phyloP scores from a whole-genome alignment of 1,140 invertebrate genomes.

The Pissodes strobi region DNA sequence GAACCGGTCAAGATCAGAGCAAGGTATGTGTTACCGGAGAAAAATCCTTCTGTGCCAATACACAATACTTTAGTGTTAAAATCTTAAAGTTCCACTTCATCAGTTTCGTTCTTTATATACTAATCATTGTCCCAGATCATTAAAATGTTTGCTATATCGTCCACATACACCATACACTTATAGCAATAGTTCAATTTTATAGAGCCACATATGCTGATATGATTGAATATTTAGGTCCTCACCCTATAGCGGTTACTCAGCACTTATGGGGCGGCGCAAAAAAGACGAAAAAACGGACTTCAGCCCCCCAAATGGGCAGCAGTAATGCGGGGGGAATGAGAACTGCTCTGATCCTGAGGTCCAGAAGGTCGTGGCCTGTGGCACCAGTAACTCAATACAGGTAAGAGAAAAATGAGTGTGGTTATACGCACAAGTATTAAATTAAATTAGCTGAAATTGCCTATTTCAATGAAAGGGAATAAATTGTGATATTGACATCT shows the following conservation, averaged over 20 bases:
- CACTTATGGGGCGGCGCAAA: slow-evolving; percentile 60
- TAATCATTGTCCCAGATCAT: no score
- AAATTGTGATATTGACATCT: no score
- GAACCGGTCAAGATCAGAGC: slow-evolving; percentile 66
- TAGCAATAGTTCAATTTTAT: no score
- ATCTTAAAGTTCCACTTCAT: no score
- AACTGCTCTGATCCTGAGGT: slow-evolving; percentile 66
- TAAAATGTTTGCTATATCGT: no score
- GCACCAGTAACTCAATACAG: slow-evolving; percentile 67
- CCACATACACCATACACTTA: no score
- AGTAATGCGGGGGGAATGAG: slow-evolving; percentile 60
- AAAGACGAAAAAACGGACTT: slow-evolving; percentile 64
- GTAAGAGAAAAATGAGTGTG: slow-evolving; percentile 53
- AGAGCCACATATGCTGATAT: no score
- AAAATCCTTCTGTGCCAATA: not conserved
- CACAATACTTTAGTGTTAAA: not conserved
- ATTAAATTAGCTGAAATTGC: no score
- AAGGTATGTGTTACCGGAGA: slow-evolving; percentile 55
- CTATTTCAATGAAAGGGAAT: no score
- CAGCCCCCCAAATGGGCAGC: slow-evolving; percentile 66
- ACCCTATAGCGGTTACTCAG: slow-evolving; percentile 56
- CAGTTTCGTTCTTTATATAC: no score
- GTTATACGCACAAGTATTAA: no score
- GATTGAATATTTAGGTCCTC: slow-evolving; percentile 52
- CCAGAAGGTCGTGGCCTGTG: slow-evolving; percentile 68